phyloP scores from a whole-genome alignment of 2,888 invertebrate species.

The Nymphalis urticae region DNA sequence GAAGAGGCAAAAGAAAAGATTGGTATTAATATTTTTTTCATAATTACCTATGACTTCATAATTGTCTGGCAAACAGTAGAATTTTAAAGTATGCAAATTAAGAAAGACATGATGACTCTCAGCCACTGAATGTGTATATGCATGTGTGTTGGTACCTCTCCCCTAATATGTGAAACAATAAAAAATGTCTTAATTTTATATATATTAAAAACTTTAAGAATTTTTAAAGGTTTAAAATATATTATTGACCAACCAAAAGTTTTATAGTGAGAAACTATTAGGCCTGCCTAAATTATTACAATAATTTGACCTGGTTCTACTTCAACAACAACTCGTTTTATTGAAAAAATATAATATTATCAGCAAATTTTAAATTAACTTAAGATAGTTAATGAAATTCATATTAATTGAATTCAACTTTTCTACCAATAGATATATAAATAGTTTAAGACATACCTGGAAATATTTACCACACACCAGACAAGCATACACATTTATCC shows the following conservation, averaged over 20 bases:
- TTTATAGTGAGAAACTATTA: too few relatives aligned
- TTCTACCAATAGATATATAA: not conserved
- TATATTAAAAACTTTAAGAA: too few relatives aligned
- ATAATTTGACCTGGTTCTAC: too few relatives aligned
- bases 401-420: too few relatives aligned
- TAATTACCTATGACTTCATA: constrained; percentile 96
- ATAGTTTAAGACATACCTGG: constrained; percentile 59
- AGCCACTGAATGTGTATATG: constrained; percentile 99
- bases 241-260: too few relatives aligned
- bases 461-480: constrained; percentile 99
- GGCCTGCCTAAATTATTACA: too few relatives aligned
- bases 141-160: constrained; percentile 98
- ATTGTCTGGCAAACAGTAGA: constrained; percentile 99
- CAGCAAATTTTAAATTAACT: too few relatives aligned
- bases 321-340: too few relatives aligned
- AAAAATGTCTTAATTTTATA: not conserved
- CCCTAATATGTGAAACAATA: constrained; percentile 81
- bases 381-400: too few relatives aligned
- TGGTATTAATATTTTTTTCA: not conserved
- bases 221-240: too few relatives aligned
- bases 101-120: constrained; percentile 99
- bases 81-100: constrained; percentile 97
- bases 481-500: constrained; percentile 99
- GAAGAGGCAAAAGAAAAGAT: not conserved
- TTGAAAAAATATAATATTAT: not conserved